These are phyloP conservation scores for Lucilia sericata DNA, from an alignment of 1,140 invertebrate genomes.

Conservation along the genomic window DNA sequence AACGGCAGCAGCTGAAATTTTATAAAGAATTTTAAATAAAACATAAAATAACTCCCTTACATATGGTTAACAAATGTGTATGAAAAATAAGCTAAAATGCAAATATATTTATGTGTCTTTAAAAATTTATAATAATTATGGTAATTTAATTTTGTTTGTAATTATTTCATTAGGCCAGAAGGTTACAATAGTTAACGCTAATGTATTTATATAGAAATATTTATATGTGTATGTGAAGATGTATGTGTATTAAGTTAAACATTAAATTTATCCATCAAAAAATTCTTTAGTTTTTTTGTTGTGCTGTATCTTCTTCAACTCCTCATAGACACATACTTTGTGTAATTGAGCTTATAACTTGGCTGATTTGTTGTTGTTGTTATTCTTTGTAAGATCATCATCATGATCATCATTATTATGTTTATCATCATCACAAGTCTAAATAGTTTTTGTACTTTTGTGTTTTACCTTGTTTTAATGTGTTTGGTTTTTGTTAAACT, in stretches of 20 bases:
- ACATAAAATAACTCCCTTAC: neutral
- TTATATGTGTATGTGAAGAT: too few species aligned
- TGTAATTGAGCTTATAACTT: conserved; percentile 12
- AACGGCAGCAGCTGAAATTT: neutral
- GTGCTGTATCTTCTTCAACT: neutral
- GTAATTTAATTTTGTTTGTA: conserved; percentile 19
- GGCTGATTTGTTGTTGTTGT: neutral
- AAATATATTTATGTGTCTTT: neutral
- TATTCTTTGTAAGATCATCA: conserved; percentile 27
- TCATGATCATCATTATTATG: neutral
- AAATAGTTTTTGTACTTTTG: neutral
- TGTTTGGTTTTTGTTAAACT: neutral
- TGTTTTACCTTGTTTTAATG: neutral
- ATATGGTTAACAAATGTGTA: neutral
- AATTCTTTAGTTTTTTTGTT: neutral
- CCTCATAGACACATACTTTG: neutral
- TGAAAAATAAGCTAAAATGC: neutral
- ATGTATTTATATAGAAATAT: neutral
- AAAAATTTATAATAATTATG: neutral
- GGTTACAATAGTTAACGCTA: neutral
- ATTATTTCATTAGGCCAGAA: conserved; percentile 12
- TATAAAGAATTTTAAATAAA: neutral
- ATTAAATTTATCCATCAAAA: neutral
- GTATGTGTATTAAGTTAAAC: too few species aligned
- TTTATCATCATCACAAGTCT: neutral